Conservation (phyloP, 2,113 vertebrate genomes). For the Ptilonorhynchus violaceus region DNA sequence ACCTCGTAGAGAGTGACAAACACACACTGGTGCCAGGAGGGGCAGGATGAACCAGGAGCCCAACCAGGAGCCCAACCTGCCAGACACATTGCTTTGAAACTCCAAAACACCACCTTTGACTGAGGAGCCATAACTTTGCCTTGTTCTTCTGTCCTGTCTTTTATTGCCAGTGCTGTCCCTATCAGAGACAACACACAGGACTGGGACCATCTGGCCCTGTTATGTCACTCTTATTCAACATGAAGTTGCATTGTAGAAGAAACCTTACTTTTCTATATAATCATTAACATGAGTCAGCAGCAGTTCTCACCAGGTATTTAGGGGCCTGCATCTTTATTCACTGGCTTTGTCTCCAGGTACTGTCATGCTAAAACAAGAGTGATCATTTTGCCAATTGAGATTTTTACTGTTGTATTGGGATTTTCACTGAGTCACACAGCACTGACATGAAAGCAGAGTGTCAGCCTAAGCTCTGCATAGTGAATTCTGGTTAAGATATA, state of each 20-base stretch:
- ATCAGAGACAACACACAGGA: background rate
- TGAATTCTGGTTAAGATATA: background rate
- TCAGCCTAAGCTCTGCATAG: background rate
- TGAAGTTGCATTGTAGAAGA: background rate
- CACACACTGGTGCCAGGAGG: background rate
- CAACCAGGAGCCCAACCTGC: background rate
- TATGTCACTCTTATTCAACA: background rate
- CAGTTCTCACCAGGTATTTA: background rate
- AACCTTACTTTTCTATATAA: background rate
- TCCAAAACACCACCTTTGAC: background rate
- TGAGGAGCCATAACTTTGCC: background rate
- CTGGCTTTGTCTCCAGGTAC: background rate
- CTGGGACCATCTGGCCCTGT: background rate
- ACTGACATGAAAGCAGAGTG: background rate
- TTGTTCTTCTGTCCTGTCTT: background rate
- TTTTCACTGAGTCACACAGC: background rate
- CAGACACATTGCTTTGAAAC: background rate
- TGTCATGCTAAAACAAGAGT: background rate
- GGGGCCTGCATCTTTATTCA: background rate
- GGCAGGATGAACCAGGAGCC: background rate
- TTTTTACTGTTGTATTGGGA: background rate
- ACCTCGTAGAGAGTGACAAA: background rate
- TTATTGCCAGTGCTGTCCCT: accelerated
- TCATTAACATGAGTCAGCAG: background rate
- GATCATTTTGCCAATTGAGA: background rate